These are phyloP conservation scores for Hylyphantes graminicola DNA, from an alignment of 1,140 invertebrate genomes.

Conservation along the genomic window DNA sequence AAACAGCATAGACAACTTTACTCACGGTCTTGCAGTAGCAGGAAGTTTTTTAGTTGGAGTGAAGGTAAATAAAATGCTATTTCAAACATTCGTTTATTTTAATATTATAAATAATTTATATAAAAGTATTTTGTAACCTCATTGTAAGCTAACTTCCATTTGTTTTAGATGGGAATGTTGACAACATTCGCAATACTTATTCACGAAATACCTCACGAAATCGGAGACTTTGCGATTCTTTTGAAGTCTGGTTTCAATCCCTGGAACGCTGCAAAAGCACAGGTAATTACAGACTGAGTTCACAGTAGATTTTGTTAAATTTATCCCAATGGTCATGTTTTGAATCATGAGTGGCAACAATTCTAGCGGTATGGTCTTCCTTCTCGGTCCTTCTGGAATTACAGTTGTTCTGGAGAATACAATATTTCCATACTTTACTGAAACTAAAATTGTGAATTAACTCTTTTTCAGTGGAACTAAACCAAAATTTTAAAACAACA, in stretches of 20 bases:
- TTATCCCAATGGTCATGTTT: too few species aligned
- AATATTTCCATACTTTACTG: too few species aligned
- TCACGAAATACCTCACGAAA: slow-evolving; percentile 98
- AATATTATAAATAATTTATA: not conserved
- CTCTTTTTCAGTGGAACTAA: too few species aligned
- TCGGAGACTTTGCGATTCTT: slow-evolving; percentile 97
- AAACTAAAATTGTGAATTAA: too few species aligned
- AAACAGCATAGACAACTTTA: slow-evolving; percentile 97
- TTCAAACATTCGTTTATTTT: not conserved
- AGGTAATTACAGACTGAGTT: slow-evolving; percentile 65
- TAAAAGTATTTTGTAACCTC: not conserved
- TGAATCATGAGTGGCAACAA: too few species aligned
- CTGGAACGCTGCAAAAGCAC: slow-evolving; percentile 93
- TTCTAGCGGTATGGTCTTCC: too few species aligned
- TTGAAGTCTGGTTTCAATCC: slow-evolving; percentile 85
- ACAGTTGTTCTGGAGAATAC: too few species aligned
- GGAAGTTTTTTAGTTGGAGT: slow-evolving; percentile 86
- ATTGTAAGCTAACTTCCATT: slow-evolving; percentile 7
- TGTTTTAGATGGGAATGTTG: slow-evolving; percentile 83
- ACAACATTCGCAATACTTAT: slow-evolving; percentile 94
- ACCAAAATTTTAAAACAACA: too few species aligned
- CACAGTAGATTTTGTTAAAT: too few species aligned
- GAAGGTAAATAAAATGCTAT: slow-evolving; percentile 66
- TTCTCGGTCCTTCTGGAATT: too few species aligned
- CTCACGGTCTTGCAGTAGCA: slow-evolving; percentile 95